Conservation (phyloP, 1,140 invertebrate genomes). For the Latrodectus geometricus region DNA sequence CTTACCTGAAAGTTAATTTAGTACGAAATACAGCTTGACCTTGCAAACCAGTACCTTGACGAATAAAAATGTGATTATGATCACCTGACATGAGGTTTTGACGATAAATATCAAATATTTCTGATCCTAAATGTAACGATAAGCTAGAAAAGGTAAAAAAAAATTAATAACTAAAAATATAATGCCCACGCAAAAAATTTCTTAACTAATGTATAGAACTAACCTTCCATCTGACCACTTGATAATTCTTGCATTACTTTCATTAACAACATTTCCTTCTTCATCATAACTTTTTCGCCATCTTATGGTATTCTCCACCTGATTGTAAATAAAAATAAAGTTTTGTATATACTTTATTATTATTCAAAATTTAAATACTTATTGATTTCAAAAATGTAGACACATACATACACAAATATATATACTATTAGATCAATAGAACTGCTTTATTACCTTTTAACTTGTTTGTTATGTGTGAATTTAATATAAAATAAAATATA, state of each 20-base stretch:
- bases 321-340: slow-evolving; percentile 1
- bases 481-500: too few species aligned
- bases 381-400: too few species aligned
- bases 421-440: too few species aligned
- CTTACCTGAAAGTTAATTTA: slow-evolving; percentile 90
- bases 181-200: neutral
- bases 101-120: slow-evolving; percentile 98
- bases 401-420: too few species aligned
- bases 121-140: slow-evolving; percentile 95
- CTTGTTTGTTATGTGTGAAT: too few species aligned
- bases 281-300: slow-evolving; percentile 89
- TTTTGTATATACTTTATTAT: too few species aligned
- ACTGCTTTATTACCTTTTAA: too few species aligned
- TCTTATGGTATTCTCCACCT: slow-evolving; percentile 96
- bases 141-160: slow-evolving; percentile 75
- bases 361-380: too few species aligned
- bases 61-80: slow-evolving; percentile 94
- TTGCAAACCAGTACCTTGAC: slow-evolving; percentile 97
- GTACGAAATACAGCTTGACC: slow-evolving; percentile 97
- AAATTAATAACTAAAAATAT: neutral
- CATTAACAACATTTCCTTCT: slow-evolving; percentile 84
- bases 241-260: slow-evolving; percentile 96
- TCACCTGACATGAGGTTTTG: slow-evolving; percentile 90
- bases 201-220: slow-evolving; percentile 25
- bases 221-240: slow-evolving; percentile 94